A percentile compares a stretch with the other conserved stretches of the same genome.
phyloP scores from a whole-genome alignment of 2,113 vertebrate genomes.

The Thamnophis sirtalis region DNA sequence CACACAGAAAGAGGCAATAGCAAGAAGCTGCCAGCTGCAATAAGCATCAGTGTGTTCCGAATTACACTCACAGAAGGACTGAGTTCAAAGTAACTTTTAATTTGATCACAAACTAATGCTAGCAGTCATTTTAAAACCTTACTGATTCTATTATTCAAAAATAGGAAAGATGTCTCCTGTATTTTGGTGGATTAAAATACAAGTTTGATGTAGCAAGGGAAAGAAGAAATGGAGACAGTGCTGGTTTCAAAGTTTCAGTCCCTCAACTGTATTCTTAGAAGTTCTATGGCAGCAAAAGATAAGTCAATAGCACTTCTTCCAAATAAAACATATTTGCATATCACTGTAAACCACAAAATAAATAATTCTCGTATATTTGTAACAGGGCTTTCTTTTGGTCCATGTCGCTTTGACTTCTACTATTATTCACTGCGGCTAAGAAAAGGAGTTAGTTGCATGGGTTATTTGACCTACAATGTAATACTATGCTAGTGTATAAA shows the following conservation, averaged over 20 bases:
- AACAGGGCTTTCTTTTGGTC: background rate
- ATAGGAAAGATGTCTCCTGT: slow-evolving; percentile 14
- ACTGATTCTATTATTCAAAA: slow-evolving; percentile 40
- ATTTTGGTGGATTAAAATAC: slow-evolving; percentile 45
- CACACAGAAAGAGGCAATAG: slow-evolving; percentile 68
- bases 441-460: background rate
- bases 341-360: background rate
- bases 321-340: background rate
- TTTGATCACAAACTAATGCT: slow-evolving; percentile 35
- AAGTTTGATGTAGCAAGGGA: background rate
- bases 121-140: slow-evolving; percentile 35
- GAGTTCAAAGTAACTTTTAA: slow-evolving; percentile 9
- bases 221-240: slow-evolving; percentile 6
- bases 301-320: slow-evolving; percentile 13
- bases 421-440: background rate
- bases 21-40: slow-evolving; percentile 68
- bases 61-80: slow-evolving; percentile 58
- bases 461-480: background rate
- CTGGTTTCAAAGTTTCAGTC: background rate
- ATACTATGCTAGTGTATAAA: background rate
- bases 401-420: background rate
- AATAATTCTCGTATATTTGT: background rate
- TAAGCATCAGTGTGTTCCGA: slow-evolving; percentile 68
- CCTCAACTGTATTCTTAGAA: background rate
- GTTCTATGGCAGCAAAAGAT: background rate